Evolutionary conservation across 2,888 invertebrate species (phyloP).

Genomic region (Myathropa florea): DNA sequence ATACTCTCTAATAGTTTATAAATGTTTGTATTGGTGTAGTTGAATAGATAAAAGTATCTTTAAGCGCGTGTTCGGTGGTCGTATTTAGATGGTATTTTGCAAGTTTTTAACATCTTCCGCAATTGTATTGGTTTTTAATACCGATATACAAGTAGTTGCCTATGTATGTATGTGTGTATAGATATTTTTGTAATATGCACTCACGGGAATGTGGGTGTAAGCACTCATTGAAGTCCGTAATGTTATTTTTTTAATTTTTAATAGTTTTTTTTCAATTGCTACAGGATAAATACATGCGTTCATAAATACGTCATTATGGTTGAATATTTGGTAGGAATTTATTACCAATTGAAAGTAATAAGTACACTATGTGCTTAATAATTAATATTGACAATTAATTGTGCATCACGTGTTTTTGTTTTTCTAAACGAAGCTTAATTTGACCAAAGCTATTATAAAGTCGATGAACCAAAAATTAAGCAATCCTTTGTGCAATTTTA

Average conservation of each 20-base stretch:
- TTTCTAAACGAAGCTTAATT: too few relatives aligned
- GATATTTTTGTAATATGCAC: too few relatives aligned
- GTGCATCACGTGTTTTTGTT: too few relatives aligned
- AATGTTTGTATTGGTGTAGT: constrained; percentile 15
- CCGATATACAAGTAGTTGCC: background rate
- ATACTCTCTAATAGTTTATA: background rate
- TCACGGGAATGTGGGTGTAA: background rate
- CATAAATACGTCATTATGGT: too few relatives aligned
- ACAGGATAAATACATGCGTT: background rate
- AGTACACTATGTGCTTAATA: too few relatives aligned
- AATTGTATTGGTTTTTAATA: constrained; percentile 16
- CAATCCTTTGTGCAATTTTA: too few relatives aligned
- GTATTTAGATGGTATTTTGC: constrained; percentile 37
- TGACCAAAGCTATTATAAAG: too few relatives aligned
- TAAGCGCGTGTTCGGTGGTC: constrained; percentile 25
- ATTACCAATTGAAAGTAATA: too few relatives aligned
- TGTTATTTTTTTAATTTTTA: constrained; percentile 40
- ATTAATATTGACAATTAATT: too few relatives aligned
- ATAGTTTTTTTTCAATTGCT: constrained; percentile 25
- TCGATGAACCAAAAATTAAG: too few relatives aligned
- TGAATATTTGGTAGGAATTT: too few relatives aligned
- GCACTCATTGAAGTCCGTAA: constrained; percentile 25
- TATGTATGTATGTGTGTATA: constrained; percentile 27
- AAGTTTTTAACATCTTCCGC: constrained; percentile 15
- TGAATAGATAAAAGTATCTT: constrained; percentile 27